A percentile compares a stretch with the other conserved stretches of the same genome.
Conservation (phyloP, 1,140 invertebrate species). For the Caenorhabditis briggsae region DNA sequence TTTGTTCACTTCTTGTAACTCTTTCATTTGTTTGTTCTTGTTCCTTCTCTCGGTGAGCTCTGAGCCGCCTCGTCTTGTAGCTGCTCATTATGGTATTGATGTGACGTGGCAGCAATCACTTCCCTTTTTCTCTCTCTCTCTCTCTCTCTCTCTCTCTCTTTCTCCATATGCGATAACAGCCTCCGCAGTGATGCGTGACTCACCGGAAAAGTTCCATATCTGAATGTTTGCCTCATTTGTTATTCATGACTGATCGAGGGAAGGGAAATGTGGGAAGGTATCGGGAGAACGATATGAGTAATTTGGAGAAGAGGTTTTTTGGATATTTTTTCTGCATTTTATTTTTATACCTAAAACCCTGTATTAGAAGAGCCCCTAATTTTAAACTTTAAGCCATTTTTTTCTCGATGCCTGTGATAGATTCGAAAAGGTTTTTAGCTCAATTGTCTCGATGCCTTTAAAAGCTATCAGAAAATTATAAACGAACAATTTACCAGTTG, state of each 20-base stretch:
- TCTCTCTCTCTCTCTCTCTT: neutral
- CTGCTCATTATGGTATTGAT: neutral
- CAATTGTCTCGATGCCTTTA: too few relatives aligned
- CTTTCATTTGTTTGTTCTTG: neutral
- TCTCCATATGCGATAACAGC: neutral
- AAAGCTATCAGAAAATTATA: too few relatives aligned
- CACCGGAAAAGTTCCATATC: neutral
- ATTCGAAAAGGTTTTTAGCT: too few relatives aligned
- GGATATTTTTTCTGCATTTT: too few relatives aligned
- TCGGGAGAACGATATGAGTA: neutral
- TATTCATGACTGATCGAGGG: neutral
- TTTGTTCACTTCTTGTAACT: neutral
- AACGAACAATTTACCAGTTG: too few relatives aligned
- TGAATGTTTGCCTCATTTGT: neutral
- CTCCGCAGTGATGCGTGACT: constrained; percentile 27
- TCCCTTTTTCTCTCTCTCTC: neutral
- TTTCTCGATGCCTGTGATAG: too few relatives aligned
- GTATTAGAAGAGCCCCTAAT: too few relatives aligned
- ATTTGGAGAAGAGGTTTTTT: neutral
- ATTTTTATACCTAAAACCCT: too few relatives aligned
- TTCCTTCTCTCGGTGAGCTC: too few relatives aligned
- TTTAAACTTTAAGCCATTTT: too few relatives aligned
- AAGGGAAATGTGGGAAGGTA: neutral
- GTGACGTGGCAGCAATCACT: neutral
- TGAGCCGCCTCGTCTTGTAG: neutral